Evolutionary conservation across 2,113 vertebrate species (phyloP).

Genomic region (Sclerurus mexicanus): DNA sequence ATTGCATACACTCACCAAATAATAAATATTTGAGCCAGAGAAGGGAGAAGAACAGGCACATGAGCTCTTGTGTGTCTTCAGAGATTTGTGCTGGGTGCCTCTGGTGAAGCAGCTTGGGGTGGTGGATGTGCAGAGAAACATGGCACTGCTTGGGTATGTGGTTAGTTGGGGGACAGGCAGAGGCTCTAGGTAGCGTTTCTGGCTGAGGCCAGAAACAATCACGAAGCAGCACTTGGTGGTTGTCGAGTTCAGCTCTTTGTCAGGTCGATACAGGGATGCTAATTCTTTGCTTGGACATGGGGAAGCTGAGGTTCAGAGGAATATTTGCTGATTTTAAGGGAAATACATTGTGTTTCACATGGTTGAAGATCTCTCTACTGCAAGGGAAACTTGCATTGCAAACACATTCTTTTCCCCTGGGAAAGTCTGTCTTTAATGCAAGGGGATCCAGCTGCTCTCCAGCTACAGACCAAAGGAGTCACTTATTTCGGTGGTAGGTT

Average conservation of each 20-base stretch:
- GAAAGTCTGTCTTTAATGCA: neutral
- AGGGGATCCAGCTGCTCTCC: neutral
- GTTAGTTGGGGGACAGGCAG: neutral
- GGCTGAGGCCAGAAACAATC: no score
- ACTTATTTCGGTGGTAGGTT: neutral
- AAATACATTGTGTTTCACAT: neutral
- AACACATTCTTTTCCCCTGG: neutral
- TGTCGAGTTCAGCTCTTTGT: neutral
- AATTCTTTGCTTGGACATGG: neutral
- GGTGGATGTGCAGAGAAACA: neutral
- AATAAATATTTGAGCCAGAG: neutral
- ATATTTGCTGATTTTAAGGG: neutral
- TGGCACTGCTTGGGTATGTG: neutral
- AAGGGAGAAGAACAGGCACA: fast-evolving
- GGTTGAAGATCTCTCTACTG: neutral
- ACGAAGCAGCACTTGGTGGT: neutral
- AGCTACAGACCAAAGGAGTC: neutral
- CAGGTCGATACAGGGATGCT: fast-evolving
- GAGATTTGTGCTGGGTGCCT: neutral
- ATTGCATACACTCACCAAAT: fast-evolving
- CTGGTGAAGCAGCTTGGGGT: neutral
- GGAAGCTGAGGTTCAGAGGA: neutral
- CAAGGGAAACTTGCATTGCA: neutral
- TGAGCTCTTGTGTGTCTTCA: neutral
- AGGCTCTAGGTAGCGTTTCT: neutral